A percentile compares a stretch with the other conserved stretches of the same genome.
Conservation (phyloP, 2,797 vertebrate genomes). For the Ptychobarbus kaznakovi region DNA sequence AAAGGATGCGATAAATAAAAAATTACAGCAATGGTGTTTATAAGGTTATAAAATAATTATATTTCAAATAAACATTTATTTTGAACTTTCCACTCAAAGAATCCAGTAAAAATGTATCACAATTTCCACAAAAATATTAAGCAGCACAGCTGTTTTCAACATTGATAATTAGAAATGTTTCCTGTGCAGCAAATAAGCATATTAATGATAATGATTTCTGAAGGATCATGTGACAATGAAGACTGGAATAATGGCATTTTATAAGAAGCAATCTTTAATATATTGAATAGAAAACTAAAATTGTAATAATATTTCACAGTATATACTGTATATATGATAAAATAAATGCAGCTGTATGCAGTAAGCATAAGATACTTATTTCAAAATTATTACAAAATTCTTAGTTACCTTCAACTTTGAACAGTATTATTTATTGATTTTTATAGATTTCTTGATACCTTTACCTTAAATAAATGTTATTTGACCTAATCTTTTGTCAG, state of each 20-base stretch:
- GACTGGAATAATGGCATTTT: neutral
- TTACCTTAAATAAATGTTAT: neutral
- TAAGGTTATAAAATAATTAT: neutral
- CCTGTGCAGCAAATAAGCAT: neutral
- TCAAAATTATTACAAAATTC: neutral
- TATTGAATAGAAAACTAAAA: too few relatives aligned
- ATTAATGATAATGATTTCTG: neutral
- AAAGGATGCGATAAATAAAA: neutral
- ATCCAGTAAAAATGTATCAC: neutral
- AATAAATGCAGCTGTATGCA: neutral
- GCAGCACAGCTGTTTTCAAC: neutral
- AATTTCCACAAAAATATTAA: neutral
- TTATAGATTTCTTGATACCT: neutral
- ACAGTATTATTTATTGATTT: neutral
- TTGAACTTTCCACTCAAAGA: neutral
- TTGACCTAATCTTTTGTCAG: neutral
- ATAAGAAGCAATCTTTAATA: neutral
- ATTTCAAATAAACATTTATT: too few relatives aligned
- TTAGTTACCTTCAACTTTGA: neutral
- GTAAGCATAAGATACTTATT: neutral
- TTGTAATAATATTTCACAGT: neutral
- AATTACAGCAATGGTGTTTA: neutral
- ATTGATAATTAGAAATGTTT: neutral
- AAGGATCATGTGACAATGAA: neutral
- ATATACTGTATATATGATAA: too few relatives aligned